Conservation (phyloP, 2,113 vertebrate species). For the Grammomys surdaster region DNA sequence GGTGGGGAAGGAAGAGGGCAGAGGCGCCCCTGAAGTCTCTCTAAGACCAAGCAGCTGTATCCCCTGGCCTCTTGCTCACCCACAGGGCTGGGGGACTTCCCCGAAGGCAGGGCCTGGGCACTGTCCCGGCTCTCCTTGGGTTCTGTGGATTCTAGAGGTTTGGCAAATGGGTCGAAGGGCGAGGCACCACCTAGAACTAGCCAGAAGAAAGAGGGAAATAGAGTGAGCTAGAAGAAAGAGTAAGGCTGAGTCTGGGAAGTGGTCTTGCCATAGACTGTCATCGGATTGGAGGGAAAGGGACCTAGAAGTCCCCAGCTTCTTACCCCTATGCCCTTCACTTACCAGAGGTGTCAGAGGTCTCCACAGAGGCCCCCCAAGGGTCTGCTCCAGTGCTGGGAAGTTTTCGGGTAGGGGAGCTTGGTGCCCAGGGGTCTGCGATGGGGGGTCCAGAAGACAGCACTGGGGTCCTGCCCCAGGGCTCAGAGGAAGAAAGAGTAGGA, state of each 20-base stretch:
- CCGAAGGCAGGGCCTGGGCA: slow-evolving; percentile 69
- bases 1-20: background rate
- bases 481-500: slow-evolving; percentile 81
- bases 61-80: slow-evolving; percentile 87
- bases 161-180: slow-evolving; percentile 90
- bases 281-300: background rate
- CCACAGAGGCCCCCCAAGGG: slow-evolving; percentile 84
- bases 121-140: slow-evolving; percentile 78
- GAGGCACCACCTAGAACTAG: slow-evolving; percentile 81
- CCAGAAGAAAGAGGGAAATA: slow-evolving; percentile 21
- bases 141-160: slow-evolving; percentile 81
- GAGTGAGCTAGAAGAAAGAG: background rate
- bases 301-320: background rate
- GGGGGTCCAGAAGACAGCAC: slow-evolving; percentile 80
- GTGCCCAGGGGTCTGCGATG: slow-evolving; percentile 84
- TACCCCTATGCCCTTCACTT: slow-evolving; percentile 69
- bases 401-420: slow-evolving; percentile 77
- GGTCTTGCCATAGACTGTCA: background rate
- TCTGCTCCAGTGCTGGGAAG: slow-evolving; percentile 73
- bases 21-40: too few species aligned
- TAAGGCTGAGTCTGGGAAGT: background rate
- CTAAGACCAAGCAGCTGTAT: background rate
- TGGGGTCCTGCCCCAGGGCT: slow-evolving; percentile 87
- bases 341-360: slow-evolving; percentile 82
- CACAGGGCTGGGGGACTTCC: slow-evolving; percentile 88